Evolutionary conservation across 2,888 invertebrate genomes (phyloP).

Genomic region (Diachrysia chrysitis): DNA sequence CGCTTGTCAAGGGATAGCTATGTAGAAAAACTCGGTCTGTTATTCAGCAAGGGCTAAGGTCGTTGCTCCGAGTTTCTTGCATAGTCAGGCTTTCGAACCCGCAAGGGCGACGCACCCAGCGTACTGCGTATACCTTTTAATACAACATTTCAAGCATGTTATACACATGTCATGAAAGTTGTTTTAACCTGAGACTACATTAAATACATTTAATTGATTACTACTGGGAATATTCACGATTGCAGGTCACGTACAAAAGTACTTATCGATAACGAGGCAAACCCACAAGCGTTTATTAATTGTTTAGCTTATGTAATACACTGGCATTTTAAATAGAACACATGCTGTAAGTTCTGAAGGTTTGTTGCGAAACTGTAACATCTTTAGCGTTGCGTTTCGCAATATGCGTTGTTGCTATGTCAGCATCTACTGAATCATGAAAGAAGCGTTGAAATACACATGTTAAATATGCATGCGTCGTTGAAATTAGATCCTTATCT

Average conservation of each 20-base stretch:
- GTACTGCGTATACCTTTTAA: slow-evolving; percentile 65
- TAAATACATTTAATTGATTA: slow-evolving; percentile 20
- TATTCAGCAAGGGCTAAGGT: slow-evolving; percentile 83
- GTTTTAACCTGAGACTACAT: slow-evolving; percentile 44
- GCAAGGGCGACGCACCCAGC: slow-evolving; percentile 79
- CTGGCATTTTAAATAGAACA: slow-evolving; percentile 15
- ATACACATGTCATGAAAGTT: slow-evolving; percentile 64
- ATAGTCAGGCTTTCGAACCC: slow-evolving; percentile 73
- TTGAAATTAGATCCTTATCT: neutral
- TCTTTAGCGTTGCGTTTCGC: slow-evolving; percentile 24
- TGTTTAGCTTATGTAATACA: slow-evolving; percentile 10
- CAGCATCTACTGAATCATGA: slow-evolving; percentile 10
- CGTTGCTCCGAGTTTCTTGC: slow-evolving; percentile 79
- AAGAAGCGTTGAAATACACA: slow-evolving; percentile 7
- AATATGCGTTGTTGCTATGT: slow-evolving; percentile 16
- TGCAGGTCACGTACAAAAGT: slow-evolving; percentile 26
- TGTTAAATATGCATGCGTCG: neutral
- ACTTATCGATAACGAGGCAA: slow-evolving; percentile 18
- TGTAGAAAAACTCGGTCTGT: slow-evolving; percentile 70
- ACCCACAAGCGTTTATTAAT: slow-evolving; percentile 13
- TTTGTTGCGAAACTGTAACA: slow-evolving; percentile 25
- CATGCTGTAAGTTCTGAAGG: slow-evolving; percentile 31
- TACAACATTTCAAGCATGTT: slow-evolving; percentile 54
- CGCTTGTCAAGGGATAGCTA: slow-evolving; percentile 55
- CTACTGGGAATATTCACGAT: slow-evolving; percentile 18